A percentile compares a stretch with the other conserved stretches of the same genome.
Conservation (phyloP, 2,797 vertebrate species). For the Cuculus canorus region DNA sequence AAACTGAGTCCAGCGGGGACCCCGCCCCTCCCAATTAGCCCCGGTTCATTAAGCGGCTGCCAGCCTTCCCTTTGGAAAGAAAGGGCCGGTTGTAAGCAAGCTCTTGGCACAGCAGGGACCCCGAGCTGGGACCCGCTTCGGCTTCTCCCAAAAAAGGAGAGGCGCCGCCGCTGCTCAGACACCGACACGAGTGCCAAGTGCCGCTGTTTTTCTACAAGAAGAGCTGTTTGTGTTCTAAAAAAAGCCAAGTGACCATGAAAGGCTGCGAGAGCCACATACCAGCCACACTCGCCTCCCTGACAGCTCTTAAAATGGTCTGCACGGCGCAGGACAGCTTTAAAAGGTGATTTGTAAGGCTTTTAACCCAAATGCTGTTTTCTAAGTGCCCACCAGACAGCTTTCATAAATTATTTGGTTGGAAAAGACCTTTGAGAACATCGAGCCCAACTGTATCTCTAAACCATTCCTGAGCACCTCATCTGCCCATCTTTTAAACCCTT, state of each 20-base stretch:
- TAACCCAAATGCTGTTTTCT: too few relatives aligned
- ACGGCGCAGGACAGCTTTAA: not conserved
- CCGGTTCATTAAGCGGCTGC: rapidly evolving
- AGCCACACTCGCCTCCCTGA: not conserved
- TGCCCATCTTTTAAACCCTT: too few relatives aligned
- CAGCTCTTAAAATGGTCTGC: not conserved
- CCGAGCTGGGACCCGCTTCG: not conserved
- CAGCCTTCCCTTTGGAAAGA: not conserved
- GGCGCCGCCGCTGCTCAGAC: not conserved
- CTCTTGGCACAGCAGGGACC: too few relatives aligned
- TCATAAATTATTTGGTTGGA: too few relatives aligned
- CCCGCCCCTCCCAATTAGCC: not conserved
- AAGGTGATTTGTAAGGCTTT: not conserved
- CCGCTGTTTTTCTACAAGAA: not conserved
- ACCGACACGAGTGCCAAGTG: not conserved
- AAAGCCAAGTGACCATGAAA: slow-evolving; percentile 33
- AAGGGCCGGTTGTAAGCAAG: not conserved
- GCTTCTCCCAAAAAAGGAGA: slow-evolving; percentile 36
- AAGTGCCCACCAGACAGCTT: too few relatives aligned
- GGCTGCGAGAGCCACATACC: not conserved
- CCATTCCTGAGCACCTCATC: too few relatives aligned
- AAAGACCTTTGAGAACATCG: too few relatives aligned
- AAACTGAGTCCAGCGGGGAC: rapidly evolving
- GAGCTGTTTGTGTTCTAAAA: slow-evolving; percentile 34
- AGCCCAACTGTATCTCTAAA: too few relatives aligned